phyloP scores from a whole-genome alignment of 1,140 invertebrate genomes.

The Vanessa atalanta region DNA sequence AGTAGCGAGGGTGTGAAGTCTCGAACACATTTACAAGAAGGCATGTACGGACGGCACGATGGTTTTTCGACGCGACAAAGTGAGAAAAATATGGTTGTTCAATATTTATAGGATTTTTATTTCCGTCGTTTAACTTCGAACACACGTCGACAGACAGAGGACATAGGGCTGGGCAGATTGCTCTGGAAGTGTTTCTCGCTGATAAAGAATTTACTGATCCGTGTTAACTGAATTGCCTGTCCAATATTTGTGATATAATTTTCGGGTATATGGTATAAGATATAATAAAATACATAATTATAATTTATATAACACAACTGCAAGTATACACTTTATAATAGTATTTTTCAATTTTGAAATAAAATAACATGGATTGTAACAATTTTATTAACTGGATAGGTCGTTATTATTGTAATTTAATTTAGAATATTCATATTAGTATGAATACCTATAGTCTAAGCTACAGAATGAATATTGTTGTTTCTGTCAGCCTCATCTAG shows the following conservation, averaged over 20 bases:
- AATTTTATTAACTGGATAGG: too few relatives aligned
- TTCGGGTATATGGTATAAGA: not conserved
- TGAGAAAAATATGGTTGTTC: constrained; percentile 78
- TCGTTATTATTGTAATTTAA: too few relatives aligned
- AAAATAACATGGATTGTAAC: too few relatives aligned
- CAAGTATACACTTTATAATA: too few relatives aligned
- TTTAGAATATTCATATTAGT: too few relatives aligned
- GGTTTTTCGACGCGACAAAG: constrained; percentile 63
- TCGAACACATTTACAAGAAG: constrained; percentile 33
- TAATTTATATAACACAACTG: too few relatives aligned
- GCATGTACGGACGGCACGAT: constrained; percentile 47
- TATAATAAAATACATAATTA: too few relatives aligned
- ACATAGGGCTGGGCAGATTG: constrained; percentile 39
- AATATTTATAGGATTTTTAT: constrained; percentile 80
- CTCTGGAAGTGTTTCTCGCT: constrained; percentile 42
- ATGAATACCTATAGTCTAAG: too few relatives aligned
- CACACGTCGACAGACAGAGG: constrained; percentile 57
- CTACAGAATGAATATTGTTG: not conserved
- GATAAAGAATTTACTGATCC: constrained; percentile 18
- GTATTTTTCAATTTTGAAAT: too few relatives aligned
- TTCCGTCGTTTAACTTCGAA: constrained; percentile 74
- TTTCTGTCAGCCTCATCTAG: constrained; percentile 26
- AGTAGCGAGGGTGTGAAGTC: constrained; percentile 15
- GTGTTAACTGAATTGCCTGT: constrained; percentile 6
- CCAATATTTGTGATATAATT: not conserved